phyloP scores from a whole-genome alignment of 1,140 invertebrate species.

The Bradynema listronoti region DNA sequence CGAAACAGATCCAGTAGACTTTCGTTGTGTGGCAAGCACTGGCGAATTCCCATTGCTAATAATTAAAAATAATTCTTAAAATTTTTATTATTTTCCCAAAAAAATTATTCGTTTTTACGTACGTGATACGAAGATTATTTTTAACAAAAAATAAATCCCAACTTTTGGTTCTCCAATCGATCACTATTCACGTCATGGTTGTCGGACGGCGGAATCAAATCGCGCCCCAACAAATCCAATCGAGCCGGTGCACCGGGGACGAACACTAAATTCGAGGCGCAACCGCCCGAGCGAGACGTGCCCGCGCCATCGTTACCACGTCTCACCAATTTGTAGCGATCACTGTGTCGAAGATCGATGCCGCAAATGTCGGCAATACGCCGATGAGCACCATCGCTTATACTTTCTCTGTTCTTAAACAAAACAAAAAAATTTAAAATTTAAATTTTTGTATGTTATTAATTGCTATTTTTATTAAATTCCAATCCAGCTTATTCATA shows the following conservation, averaged over 20 bases:
- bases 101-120: not conserved
- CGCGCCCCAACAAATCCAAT: not conserved
- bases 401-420: not conserved
- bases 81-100: too few species aligned
- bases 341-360: conserved; percentile 13
- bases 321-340: conserved; percentile 9
- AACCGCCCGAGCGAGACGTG: too few species aligned
- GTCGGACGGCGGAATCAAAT: not conserved
- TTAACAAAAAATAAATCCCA: not conserved
- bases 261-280: too few species aligned
- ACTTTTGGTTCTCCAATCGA: too few species aligned
- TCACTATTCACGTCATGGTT: not conserved
- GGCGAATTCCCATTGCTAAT: too few species aligned
- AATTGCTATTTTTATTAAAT: not conserved
- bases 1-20: not conserved
- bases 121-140: not conserved
- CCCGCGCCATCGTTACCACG: not conserved
- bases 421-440: not conserved
- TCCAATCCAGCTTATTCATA: not conserved
- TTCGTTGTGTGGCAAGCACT: too few species aligned
- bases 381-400: not conserved
- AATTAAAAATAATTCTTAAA: too few species aligned
- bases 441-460: not conserved
- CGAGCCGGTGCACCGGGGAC: not conserved
- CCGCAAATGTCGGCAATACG: conserved; percentile 11